phyloP scores from a whole-genome alignment of 2,797 vertebrate genomes.

The Crenuchus spilurus region DNA sequence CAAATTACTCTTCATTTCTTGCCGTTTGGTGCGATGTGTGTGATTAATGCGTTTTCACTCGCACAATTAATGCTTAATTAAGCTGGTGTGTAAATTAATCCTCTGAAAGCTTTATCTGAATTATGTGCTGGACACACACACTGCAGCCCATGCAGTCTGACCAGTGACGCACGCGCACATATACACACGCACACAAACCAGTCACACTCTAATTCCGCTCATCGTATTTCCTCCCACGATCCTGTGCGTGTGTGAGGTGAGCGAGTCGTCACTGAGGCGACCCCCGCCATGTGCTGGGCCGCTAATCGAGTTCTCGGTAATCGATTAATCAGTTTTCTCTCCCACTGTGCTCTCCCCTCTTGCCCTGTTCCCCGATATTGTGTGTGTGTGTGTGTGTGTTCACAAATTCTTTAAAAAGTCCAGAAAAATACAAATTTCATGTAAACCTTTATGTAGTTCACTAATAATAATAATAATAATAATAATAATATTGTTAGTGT shows the following conservation, averaged over 20 bases:
- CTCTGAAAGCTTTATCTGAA: constrained; percentile 62
- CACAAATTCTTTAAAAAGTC: too few relatives aligned
- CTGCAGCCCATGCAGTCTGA: constrained; percentile 59
- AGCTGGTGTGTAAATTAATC: constrained; percentile 82
- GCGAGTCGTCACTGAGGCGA: constrained; percentile 31
- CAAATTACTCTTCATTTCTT: constrained; percentile 94
- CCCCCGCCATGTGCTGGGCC: constrained; percentile 36
- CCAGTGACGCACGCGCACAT: neutral
- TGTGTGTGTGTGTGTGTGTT: neutral
- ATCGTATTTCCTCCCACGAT: constrained; percentile 73
- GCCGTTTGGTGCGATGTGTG: constrained; percentile 64
- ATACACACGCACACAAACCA: constrained; percentile 62
- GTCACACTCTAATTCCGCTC: constrained; percentile 69
- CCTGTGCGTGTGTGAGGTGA: constrained; percentile 42
- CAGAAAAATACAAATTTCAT: too few relatives aligned
- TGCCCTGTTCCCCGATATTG: neutral
- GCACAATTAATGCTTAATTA: constrained; percentile 98
- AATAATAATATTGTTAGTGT: too few relatives aligned
- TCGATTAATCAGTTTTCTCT: constrained; percentile 55
- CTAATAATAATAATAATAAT: too few relatives aligned
- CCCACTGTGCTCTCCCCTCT: constrained; percentile 37
- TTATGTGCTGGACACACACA: constrained; percentile 75
- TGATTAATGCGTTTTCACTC: constrained; percentile 95
- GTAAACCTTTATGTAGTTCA: too few relatives aligned
- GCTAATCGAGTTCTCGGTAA: constrained; percentile 56